Evolutionary conservation across 2,113 vertebrate genomes (phyloP).

Genomic region (Brevimyrus niger): DNA sequence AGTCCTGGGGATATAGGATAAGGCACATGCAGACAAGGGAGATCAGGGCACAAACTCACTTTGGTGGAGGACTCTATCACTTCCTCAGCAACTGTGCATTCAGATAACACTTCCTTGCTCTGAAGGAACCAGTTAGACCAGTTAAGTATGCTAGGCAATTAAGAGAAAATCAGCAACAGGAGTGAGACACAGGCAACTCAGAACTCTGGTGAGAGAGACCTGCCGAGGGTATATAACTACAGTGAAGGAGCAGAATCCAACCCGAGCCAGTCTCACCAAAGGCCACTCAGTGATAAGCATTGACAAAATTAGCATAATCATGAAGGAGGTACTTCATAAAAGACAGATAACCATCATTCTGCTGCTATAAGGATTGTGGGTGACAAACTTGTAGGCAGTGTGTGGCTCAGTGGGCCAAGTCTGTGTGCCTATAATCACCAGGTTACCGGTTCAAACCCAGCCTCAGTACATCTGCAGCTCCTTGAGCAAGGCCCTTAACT

Average conservation of each 20-base stretch:
- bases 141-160: neutral
- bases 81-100: neutral
- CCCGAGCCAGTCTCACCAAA: neutral
- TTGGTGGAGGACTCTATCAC: neutral
- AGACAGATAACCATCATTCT: neutral
- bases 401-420: too few relatives aligned
- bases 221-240: neutral
- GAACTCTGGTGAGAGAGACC: neutral
- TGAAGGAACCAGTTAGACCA: neutral
- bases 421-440: too few relatives aligned
- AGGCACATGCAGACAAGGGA: neutral
- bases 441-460: too few relatives aligned
- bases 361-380: neutral
- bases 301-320: neutral
- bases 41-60: neutral
- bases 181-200: neutral
- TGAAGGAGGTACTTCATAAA: neutral
- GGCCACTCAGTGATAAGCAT: neutral
- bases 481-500: too few relatives aligned
- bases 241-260: neutral
- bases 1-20: neutral
- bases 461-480: too few relatives aligned
- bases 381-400: neutral
- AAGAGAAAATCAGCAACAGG: neutral
- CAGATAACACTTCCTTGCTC: neutral